phyloP scores from a whole-genome alignment of 53 echinoderm and acorn worm genomes.

The Stichopus horrens region DNA sequence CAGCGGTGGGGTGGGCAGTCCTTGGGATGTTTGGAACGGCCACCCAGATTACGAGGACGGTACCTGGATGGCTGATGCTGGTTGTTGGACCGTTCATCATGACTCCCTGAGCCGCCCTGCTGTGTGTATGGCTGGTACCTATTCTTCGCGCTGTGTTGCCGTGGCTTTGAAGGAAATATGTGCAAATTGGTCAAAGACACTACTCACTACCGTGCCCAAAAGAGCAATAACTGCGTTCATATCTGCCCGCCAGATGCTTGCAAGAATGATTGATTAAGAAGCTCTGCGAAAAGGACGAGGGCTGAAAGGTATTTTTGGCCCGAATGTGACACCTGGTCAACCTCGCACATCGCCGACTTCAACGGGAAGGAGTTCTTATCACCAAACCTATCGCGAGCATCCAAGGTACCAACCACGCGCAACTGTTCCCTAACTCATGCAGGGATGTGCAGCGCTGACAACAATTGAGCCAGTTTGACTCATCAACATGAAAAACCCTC shows the following conservation, averaged over 20 bases:
- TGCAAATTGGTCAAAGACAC: too few species aligned
- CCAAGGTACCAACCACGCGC: neutral
- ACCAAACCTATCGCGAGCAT: neutral
- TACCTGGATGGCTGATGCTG: neutral
- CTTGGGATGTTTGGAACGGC: neutral
- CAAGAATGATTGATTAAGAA: neutral
- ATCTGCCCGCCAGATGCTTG: neutral
- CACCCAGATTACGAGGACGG: neutral
- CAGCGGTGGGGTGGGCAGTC: constrained; percentile 12
- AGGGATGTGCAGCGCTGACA: too few species aligned
- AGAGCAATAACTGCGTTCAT: neutral
- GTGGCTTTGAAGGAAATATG: too few species aligned
- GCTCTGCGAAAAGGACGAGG: neutral
- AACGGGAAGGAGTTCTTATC: too few species aligned
- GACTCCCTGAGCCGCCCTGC: neutral
- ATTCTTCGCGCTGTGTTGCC: too few species aligned
- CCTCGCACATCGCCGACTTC: too few species aligned
- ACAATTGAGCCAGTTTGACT: too few species aligned
- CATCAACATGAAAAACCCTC: too few species aligned
- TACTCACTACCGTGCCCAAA: too few species aligned
- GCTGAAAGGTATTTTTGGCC: neutral
- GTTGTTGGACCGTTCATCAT: neutral
- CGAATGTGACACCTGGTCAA: too few species aligned
- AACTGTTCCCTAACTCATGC: too few species aligned
- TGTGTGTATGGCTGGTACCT: neutral